phyloP scores from a whole-genome alignment of 1,140 invertebrate genomes.

The Bombus haemorrhoidalis region DNA sequence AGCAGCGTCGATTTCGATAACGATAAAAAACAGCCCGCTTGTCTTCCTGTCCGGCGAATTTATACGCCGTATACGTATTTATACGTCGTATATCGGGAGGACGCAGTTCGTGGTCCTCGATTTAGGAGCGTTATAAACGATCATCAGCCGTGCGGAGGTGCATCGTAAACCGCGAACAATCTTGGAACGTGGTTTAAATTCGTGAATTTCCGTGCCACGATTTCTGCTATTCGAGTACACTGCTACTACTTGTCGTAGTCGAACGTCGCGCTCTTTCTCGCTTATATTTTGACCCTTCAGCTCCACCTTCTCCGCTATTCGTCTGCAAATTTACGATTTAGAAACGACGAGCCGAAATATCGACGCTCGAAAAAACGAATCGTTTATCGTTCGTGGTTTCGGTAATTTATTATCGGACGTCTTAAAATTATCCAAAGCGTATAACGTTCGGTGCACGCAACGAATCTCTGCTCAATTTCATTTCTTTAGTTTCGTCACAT shows the following conservation, averaged over 20 bases:
- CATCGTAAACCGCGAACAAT: conserved; percentile 24
- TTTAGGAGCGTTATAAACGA: conserved; percentile 34
- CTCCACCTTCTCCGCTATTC: neutral
- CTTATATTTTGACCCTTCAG: neutral
- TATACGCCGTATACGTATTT: conserved; percentile 7
- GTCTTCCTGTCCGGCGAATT: neutral
- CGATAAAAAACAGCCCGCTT: conserved; percentile 9
- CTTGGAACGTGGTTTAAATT: conserved; percentile 6
- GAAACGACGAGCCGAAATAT: too few species aligned
- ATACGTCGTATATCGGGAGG: conserved; percentile 42
- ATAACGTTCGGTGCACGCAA: too few species aligned
- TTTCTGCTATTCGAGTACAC: neutral
- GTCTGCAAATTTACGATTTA: neutral
- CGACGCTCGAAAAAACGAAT: too few species aligned
- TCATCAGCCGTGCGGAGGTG: neutral
- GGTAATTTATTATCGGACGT: too few species aligned
- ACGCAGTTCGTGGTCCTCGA: neutral
- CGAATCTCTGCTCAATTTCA: too few species aligned
- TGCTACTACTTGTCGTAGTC: too few species aligned
- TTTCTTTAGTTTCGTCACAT: too few species aligned
- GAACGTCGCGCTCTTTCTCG: neutral
- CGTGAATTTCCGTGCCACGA: neutral
- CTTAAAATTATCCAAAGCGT: too few species aligned
- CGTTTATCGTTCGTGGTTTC: too few species aligned
- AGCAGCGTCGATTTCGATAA: neutral